Evolutionary conservation across 2,113 vertebrate species (phyloP), one percentile per base, ranked within the genome.

Genomic region (Bufo gargarizans): DNA sequence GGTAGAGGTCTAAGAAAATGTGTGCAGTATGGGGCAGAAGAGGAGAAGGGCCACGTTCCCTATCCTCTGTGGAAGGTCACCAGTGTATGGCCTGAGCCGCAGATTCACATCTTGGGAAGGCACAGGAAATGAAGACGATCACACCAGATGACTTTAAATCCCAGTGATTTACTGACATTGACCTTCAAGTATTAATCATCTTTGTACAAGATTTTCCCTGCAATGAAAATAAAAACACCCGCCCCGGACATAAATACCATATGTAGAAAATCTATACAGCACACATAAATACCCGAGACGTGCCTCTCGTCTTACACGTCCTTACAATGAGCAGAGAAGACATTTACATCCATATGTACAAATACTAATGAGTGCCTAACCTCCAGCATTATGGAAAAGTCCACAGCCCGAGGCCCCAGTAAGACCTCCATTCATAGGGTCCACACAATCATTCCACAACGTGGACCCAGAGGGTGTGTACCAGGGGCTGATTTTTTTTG

Each of bases 241-340:
- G 4, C 22, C 67, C 84, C 50, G 6, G 4, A 47, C 71, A 82
- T 87, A 82, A 87, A 87, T 87, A 87, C 33, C 56, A 11, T 45
- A 81, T 43, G 50, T 87, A 87, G 71, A 87, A 87, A 87, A 58
- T 87, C 71, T 87, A 22, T 82, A 82, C 86, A 81, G 22, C 10
- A 20, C 77, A 80, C 47, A 87, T 87, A 87, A 87, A 87, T 87
- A 87, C 2, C 14, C 49, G 50, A 78, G 58, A 65, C 3, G 13
- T 47, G 3, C 43, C 43, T 19, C 59, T 49, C 33, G 9, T 45
- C 56, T 49, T 10, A 79, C 10, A 19, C 17, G 10, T 59, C 56
- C 56, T 17, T 80, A 80, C 10, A 78, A 56, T n/a, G 9, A 33
- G n/a, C 55, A 16, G 77, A 58, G 43, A 80, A 13, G 17, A 58